Evolutionary conservation across 2,113 vertebrate species (phyloP).

Genomic region (Dasyprocta punctata): DNA sequence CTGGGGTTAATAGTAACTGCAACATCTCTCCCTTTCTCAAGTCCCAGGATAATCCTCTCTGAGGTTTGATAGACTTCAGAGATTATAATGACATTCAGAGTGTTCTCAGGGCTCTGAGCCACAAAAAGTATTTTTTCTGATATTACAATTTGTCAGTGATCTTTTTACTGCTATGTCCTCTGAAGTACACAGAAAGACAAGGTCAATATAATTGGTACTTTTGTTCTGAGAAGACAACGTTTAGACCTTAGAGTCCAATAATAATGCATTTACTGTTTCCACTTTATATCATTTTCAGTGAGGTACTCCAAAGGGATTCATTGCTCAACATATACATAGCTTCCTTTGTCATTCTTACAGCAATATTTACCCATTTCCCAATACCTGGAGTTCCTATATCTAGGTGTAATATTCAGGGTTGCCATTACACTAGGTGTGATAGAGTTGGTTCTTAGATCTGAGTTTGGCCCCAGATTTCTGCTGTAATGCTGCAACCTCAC

Average conservation of each 20-base stretch:
- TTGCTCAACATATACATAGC: neutral
- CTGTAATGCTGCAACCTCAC: neutral
- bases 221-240: neutral
- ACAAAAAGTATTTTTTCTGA: conserved; percentile 24
- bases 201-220: neutral
- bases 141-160: conserved; percentile 49
- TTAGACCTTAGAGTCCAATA: neutral
- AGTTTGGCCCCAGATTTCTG: neutral
- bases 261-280: neutral
- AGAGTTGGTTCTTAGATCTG: neutral
- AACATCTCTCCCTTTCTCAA: neutral
- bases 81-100: conserved; percentile 51
- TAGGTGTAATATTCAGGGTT: neutral
- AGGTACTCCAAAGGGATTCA: neutral
- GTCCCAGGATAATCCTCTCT: conserved; percentile 19
- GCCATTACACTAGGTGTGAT: neutral
- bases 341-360: neutral
- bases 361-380: neutral
- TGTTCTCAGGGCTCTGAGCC: conserved; percentile 11
- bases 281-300: neutral
- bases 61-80: conserved; percentile 31
- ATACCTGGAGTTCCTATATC: neutral
- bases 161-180: neutral
- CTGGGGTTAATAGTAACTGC: neutral
- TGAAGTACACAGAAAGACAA: conserved; percentile 47